Evolutionary conservation across 1,140 invertebrate species (phyloP), one percentile per base, ranked within the genome.

Genomic region (Meloidogyne exigua): DNA sequence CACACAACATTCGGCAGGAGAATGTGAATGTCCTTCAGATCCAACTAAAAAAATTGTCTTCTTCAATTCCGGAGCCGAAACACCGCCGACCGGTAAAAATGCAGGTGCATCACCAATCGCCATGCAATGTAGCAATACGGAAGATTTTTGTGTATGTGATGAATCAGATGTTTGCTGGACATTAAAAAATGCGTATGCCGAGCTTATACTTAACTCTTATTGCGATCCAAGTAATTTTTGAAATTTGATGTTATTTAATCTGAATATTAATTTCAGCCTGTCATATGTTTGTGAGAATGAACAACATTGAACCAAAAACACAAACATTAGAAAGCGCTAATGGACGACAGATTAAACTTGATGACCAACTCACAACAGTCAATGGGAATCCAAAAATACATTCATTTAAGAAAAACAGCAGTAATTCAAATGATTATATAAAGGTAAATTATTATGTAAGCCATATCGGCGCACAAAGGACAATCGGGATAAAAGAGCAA

Each of bases 61-160:
- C 66, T 32, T 42, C 28, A 36, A 18, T 42, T 18, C 39, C 4
- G 66, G 28, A 5, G 18, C 18, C 9, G 15, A 57, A 57, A 57
- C 13, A n/a, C 49, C 66, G 7, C 28, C 66, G 28, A 68, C 66
- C 5, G 66, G 66, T 21, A 18, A 12, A 32, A 68, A n/a, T n/a
- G 66, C 66, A 32, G 66, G 66, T n/a, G 28, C n/a, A 1, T 68
- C 66, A 9, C n/a, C 66, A 32, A 68, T 68, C 18, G 39, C 18
- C 21, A 68, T 68, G 66, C 66, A 68, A 42, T 68, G 66, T 42
- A n/a, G 9, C 18, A 42, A n/a, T 9, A 23, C 5, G 66, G 66
- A 68, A 21, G 66, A 68, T n/a, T 68, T n/a, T 42, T 68, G 66
- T 21, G 66, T 68, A n/a, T 68, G 66, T 42, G 66, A 68, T 42